A percentile compares a stretch with the other conserved stretches of the same genome.
These are phyloP conservation scores for Eueremaeus valkanovi DNA, from an alignment of 2,888 invertebrate species.

Conservation along the genomic window DNA sequence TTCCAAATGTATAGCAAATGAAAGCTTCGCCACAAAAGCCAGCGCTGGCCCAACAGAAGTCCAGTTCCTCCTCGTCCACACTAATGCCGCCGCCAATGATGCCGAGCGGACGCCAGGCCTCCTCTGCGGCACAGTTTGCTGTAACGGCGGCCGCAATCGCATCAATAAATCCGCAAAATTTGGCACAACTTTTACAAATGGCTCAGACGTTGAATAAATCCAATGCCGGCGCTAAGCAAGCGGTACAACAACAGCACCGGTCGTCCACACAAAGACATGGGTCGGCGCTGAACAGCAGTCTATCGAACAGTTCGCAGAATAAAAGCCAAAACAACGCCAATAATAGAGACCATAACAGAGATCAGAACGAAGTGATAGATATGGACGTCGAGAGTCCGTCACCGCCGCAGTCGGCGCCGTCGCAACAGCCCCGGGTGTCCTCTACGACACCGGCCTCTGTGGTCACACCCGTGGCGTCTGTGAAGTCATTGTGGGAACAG, in stretches of 20 bases:
- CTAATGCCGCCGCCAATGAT: constrained; percentile 4
- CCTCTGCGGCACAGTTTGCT: background rate
- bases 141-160: constrained; percentile 31
- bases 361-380: constrained; percentile 58
- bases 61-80: background rate
- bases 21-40: constrained; percentile 3
- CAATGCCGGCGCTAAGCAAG: background rate
- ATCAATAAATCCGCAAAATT: constrained; percentile 18
- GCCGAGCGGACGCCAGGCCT: too few relatives aligned
- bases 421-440: background rate
- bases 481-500: constrained; percentile 40
- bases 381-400: constrained; percentile 78
- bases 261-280: background rate
- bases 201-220: constrained; percentile 12
- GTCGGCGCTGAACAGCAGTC: background rate
- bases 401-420: constrained; percentile 49
- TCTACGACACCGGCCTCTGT: background rate
- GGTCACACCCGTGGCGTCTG: background rate
- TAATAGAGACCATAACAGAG: constrained; percentile 33
- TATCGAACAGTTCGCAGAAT: background rate
- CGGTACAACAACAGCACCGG: background rate
- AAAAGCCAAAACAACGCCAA: background rate
- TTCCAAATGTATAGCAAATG: background rate
- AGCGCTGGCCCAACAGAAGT: background rate
- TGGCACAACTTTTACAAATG: constrained; percentile 33